Evolutionary conservation across 2,113 vertebrate species (phyloP), one percentile per base, ranked within the genome.

Genomic region (Trichechus manatus): DNA sequence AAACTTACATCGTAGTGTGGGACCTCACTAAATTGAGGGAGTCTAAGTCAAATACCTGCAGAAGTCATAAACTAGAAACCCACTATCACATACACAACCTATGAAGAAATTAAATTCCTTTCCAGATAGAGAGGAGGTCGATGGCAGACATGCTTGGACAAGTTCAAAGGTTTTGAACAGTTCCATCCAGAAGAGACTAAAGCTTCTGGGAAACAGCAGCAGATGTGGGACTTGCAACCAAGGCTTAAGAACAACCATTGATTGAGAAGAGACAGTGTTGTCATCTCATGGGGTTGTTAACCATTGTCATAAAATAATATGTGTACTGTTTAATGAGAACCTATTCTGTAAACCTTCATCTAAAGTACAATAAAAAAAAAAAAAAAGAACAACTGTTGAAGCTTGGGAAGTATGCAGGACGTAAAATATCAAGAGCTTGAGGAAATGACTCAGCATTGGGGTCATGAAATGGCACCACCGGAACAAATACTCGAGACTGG

Each of bases 31-130:
- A 72, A 83, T 44, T 70, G 64, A 86, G 66, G 68, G 56, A 89
- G 7, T 20, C 13, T 79, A 22, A 22, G 23, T 61, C 77, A 82
- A 95, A 83, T 19, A 31, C 53, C 44, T 72, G 47, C 59, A 56
- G 36, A 88, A 66, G 44, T 92, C 84, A 42, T 63, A 89, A 96
- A 66, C 25, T 50, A 39, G 59, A 95, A 91, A 47, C n/a, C 59
- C 36, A 47, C 68, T 27, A 39, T 7, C 63, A 56, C 11, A 42
- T 50, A 86, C 33, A 82, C 11, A 66, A 9, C 33, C 66, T 86
- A 66, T 74, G 77, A 70, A 63, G 50, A 92, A 17, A 80, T 15
- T 47, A 36, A 83, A 87, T 59, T 81, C 29, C 33, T 91, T 53
- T 53, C 61, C 42, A 42, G 89, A 72, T 7, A 72, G 53, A 93